These are phyloP conservation scores for Microhierax caerulescens DNA, from an alignment of 2,797 vertebrate genomes.

Conservation along the genomic window DNA sequence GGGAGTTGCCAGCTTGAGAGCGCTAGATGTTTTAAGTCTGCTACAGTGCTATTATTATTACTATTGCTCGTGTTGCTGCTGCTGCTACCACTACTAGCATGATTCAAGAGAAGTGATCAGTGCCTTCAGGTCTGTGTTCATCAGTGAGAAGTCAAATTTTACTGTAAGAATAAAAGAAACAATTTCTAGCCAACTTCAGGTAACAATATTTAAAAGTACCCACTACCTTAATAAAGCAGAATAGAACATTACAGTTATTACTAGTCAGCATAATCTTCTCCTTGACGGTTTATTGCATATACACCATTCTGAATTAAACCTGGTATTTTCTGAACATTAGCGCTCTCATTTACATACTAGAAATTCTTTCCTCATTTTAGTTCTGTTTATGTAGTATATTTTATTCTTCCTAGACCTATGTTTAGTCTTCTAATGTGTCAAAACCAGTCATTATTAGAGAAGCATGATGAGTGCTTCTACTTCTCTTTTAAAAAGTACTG, in stretches of 20 bases:
- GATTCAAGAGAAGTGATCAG: neutral
- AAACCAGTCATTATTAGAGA: neutral
- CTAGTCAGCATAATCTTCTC: neutral
- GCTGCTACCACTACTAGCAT: neutral
- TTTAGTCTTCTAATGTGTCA: neutral
- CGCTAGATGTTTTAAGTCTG: neutral
- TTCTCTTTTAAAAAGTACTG: neutral
- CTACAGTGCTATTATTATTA: neutral
- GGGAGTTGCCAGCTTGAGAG: neutral
- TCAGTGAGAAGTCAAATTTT: neutral
- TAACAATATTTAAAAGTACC: neutral
- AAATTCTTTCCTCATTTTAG: neutral
- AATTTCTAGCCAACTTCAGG: neutral
- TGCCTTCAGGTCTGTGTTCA: neutral
- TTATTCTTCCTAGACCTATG: neutral
- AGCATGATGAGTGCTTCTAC: neutral
- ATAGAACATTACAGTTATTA: neutral
- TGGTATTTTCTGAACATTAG: neutral
- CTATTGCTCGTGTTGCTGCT: neutral
- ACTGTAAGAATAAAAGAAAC: neutral
- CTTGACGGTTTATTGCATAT: neutral
- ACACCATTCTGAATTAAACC: neutral
- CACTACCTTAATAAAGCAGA: neutral
- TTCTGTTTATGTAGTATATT: neutral
- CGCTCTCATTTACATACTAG: neutral